Base-by-base conservation (phyloP, 2,888 invertebrate genomes). In the Cantharis nigra region DNA sequence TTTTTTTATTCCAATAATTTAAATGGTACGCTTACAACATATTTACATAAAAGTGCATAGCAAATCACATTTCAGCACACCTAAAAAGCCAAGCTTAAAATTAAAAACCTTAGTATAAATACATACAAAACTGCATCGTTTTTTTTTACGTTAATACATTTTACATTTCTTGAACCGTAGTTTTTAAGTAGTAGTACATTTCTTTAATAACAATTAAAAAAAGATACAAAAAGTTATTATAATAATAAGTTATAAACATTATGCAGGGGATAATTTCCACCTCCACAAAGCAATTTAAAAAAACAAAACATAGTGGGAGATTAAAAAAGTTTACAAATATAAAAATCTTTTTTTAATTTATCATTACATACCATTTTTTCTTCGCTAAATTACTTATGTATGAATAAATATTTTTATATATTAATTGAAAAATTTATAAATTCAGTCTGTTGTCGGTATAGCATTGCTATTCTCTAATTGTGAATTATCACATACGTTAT, bases 51-150 rank as follows among this genome's bases (percentile, higher is more conserved):
- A 83, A 85, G 87, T 87, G 86, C 86, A 85, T 84, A 83, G 86
- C 86, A 83, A 78, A 86, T 87, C 86, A 87, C 85, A 86, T 85
- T 79, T 82, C 87, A 87, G 86, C 87, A 87, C 87, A 87, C 86
- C 86, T 87, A 87, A 87, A 86, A 87, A 82, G 82, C 82, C 80
- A 83, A 83, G 82, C 82, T 81, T 73, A 75, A 79, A 83, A 83
- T 85, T 49, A 85, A 83, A 84, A 86, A 85, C 83, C 83, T 83
- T 85, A 86, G 84, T 80, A 79, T 67, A 82, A 83, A 84, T 83
- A 85, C 84, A 85, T 85, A 84, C 82, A 83, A 83, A 84, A 80
- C 49, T 49, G 49, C 49, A 49, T 79, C 79, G 78, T 75, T 77
- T 75, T 79, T n/a, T 69, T 71, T 63, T 63, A 74, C 70, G 33